A percentile compares a stretch with the other conserved stretches of the same genome.
Conservation (phyloP, 2,113 vertebrate genomes). For the Chauna torquata region DNA sequence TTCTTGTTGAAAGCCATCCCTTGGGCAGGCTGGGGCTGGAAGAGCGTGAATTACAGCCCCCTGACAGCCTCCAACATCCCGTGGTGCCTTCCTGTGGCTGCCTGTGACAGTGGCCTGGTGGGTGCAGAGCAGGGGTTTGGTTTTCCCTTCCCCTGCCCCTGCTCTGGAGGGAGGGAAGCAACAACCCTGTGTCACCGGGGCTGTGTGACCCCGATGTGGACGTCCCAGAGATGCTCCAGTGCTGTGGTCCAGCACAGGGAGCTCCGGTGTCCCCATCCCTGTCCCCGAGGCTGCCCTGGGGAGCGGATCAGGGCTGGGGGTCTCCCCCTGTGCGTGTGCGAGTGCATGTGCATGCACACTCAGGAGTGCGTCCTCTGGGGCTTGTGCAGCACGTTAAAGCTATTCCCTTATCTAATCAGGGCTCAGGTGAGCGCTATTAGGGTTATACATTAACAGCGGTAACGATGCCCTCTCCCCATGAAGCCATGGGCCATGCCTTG, state of each 20-base stretch:
- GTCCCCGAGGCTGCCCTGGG: background rate
- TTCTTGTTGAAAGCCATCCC: background rate
- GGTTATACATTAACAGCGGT: conserved; percentile 69
- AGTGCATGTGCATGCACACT: background rate
- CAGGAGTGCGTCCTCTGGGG: conserved; percentile 18
- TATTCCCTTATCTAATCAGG: conserved; percentile 68
- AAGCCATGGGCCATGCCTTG: conserved; percentile 62
- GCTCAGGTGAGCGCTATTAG: conserved; percentile 72
- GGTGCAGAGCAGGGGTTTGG: background rate
- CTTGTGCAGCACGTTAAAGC: conserved; percentile 71
- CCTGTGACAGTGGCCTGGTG: too few relatives aligned
- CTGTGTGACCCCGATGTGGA: background rate
- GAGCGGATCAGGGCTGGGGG: background rate
- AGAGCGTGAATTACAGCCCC: background rate
- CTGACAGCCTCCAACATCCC: background rate
- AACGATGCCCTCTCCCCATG: conserved; percentile 46
- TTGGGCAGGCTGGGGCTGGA: background rate
- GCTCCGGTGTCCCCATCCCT: background rate
- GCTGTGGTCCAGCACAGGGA: background rate
- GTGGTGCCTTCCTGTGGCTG: background rate
- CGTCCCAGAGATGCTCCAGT: background rate
- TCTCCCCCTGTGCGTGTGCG: background rate
- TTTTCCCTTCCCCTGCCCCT: background rate
- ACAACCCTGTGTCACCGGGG: background rate
- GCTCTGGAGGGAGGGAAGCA: background rate